These are phyloP conservation scores for Labrus mixtus DNA, from an alignment of 2,113 vertebrate species.

Conservation along the genomic window DNA sequence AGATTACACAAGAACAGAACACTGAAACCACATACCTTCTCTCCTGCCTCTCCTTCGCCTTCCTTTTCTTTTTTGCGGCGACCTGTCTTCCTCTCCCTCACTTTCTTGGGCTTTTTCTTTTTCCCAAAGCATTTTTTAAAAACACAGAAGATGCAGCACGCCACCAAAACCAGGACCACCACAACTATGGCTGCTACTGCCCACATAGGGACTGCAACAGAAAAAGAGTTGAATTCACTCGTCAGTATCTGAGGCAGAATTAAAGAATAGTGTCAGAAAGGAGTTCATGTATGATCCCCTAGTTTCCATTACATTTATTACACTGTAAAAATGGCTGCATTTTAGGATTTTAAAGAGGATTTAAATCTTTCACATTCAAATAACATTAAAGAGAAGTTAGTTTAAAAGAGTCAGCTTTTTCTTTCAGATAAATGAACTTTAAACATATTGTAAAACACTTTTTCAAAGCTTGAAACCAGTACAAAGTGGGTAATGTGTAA, in stretches of 20 bases:
- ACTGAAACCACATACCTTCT: slow-evolving; percentile 64
- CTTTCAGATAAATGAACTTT: background rate
- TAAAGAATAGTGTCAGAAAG: background rate
- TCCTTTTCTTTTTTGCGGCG: slow-evolving; percentile 76
- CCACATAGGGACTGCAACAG: slow-evolving; percentile 87
- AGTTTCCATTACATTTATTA: background rate
- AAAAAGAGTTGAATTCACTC: background rate
- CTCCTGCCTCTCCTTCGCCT: slow-evolving; percentile 70
- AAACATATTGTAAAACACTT: too few relatives aligned
- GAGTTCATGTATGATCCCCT: background rate
- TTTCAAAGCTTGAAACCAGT: slow-evolving; percentile 8
- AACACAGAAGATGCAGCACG: slow-evolving; percentile 86
- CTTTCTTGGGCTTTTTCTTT: slow-evolving; percentile 89
- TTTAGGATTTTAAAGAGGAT: background rate
- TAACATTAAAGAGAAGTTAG: slow-evolving; percentile 6
- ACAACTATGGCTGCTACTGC: slow-evolving; percentile 87
- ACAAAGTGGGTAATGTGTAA: background rate
- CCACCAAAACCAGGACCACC: slow-evolving; percentile 81
- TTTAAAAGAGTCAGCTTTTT: slow-evolving; percentile 13
- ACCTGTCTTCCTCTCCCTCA: slow-evolving; percentile 85
- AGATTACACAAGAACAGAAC: background rate
- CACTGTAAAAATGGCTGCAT: too few relatives aligned
- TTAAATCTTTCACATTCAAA: slow-evolving; percentile 9
- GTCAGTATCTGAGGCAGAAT: background rate
- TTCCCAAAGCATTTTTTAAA: slow-evolving; percentile 87